Evolutionary conservation across 2,113 vertebrate species (phyloP).

Genomic region (Mus pahari): DNA sequence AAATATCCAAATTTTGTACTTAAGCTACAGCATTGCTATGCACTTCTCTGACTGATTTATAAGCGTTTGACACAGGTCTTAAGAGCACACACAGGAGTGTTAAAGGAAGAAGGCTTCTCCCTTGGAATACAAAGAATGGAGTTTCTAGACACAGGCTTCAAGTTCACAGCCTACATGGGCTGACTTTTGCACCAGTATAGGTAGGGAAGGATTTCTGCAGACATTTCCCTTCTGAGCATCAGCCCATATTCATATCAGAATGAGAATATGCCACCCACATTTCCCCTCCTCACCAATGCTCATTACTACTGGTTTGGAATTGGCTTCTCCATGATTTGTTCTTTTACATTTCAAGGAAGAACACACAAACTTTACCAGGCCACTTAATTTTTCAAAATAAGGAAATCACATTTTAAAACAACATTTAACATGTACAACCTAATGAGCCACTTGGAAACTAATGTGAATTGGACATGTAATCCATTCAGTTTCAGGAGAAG

Average conservation of each 20-base stretch:
- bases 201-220: background rate
- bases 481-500: constrained; percentile 74
- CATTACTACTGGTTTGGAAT: background rate
- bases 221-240: background rate
- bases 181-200: background rate
- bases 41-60: background rate
- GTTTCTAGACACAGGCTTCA: background rate
- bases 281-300: background rate
- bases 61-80: background rate
- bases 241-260: background rate
- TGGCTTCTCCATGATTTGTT: background rate
- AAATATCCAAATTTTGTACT: background rate
- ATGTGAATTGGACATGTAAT: constrained; percentile 78
- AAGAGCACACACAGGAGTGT: background rate
- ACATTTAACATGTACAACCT: constrained; percentile 81
- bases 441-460: constrained; percentile 72
- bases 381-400: constrained; percentile 81
- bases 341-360: constrained; percentile 18
- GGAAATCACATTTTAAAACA: constrained; percentile 78
- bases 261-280: background rate
- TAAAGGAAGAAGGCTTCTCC: background rate
- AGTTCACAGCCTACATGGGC: background rate
- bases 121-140: background rate
- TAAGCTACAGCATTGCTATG: background rate
- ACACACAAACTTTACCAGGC: constrained; percentile 72